These are phyloP conservation scores for Echiichthys vipera DNA, from an alignment of 2,797 vertebrate species.

Conservation along the genomic window DNA sequence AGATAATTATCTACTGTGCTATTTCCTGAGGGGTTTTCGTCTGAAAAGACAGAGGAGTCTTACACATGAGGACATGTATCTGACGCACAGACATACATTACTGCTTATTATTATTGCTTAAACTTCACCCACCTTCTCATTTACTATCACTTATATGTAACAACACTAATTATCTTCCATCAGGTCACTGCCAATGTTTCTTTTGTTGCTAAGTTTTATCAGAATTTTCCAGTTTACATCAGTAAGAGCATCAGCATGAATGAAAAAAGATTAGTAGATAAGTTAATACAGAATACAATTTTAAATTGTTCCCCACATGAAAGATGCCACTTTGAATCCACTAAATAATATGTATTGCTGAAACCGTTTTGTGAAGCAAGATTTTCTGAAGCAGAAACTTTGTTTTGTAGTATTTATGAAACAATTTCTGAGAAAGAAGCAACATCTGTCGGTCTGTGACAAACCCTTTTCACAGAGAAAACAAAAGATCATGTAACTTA, in stretches of 20 bases:
- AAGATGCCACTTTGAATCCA: not conserved
- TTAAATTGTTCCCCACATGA: too few species aligned
- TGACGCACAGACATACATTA: not conserved
- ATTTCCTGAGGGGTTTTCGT: slow-evolving; percentile 13
- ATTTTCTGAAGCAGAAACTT: not conserved
- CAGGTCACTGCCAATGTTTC: not conserved
- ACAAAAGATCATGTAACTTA: not conserved
- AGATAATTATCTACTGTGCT: slow-evolving; percentile 16
- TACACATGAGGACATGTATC: slow-evolving; percentile 6
- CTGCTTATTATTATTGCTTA: slow-evolving; percentile 13
- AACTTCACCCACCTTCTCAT: slow-evolving; percentile 1
- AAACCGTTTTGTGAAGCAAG: not conserved
- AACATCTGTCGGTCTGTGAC: not conserved
- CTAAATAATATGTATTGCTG: not conserved
- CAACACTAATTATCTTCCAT: not conserved
- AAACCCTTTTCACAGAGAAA: not conserved
- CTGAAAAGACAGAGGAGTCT: slow-evolving; percentile 16
- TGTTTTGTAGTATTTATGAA: not conserved
- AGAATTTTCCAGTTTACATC: not conserved
- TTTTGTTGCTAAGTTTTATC: not conserved
- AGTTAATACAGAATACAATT: not conserved
- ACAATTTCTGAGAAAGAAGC: not conserved
- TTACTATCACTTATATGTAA: not conserved
- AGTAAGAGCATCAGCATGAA: not conserved
- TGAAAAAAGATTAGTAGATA: not conserved